A percentile compares a stretch with the other conserved stretches of the same genome.
These are phyloP conservation scores for Porites cylindrica DNA, from an alignment of 92 coral and sea anemone genomes.

Conservation along the genomic window DNA sequence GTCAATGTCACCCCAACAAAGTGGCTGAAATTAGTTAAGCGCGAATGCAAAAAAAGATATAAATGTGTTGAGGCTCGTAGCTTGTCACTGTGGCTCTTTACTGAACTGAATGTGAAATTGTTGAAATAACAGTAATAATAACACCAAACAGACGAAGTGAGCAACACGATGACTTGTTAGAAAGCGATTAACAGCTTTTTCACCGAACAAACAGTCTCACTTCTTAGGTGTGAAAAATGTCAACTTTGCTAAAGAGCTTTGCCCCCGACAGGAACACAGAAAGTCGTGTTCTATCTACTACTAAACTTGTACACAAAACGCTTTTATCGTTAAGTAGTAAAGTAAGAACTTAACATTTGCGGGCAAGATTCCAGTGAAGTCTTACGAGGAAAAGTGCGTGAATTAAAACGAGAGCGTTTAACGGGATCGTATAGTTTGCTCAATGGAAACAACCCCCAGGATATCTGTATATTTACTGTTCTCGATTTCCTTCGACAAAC, in stretches of 20 bases:
- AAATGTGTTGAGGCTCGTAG: neutral
- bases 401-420: neutral
- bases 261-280: neutral
- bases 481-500: neutral
- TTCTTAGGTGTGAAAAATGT: constrained; percentile 68
- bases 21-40: too few species aligned
- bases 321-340: neutral
- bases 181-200: constrained; percentile 46
- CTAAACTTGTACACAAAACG: neutral
- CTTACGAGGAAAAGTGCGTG: neutral
- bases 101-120: neutral
- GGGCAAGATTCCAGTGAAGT: neutral
- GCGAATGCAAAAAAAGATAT: too few species aligned
- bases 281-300: neutral
- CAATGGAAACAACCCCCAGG: neutral
- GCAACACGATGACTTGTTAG: neutral
- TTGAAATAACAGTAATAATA: neutral
- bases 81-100: neutral
- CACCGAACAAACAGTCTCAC: constrained; percentile 23
- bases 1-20: too few species aligned
- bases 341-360: neutral
- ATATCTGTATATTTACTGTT: neutral
- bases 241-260: constrained; percentile 64
- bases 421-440: neutral
- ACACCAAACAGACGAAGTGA: neutral